A percentile compares a stretch with the other conserved stretches of the same genome.
These are phyloP conservation scores for Heloderma charlesbogerti DNA, from an alignment of 2,113 vertebrate species.

Conservation along the genomic window DNA sequence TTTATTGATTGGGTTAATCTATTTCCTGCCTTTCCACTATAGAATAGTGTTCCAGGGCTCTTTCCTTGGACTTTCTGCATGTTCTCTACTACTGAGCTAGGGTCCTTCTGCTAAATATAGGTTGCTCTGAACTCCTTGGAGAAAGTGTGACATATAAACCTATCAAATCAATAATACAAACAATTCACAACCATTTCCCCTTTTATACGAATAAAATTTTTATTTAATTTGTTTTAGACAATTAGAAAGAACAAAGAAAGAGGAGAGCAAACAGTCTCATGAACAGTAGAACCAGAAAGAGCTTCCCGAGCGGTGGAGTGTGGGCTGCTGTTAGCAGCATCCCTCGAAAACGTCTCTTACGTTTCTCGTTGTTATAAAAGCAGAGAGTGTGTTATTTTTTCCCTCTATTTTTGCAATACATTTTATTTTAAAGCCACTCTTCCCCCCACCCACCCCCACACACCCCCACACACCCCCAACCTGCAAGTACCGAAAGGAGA, in stretches of 20 bases:
- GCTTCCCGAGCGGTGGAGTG: slow-evolving; percentile 53
- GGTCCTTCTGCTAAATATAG: no score
- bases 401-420: slow-evolving; percentile 7
- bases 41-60: neutral
- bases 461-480: neutral
- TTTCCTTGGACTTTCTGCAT: neutral
- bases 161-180: neutral
- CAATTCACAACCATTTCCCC: slow-evolving; percentile 36
- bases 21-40: no score
- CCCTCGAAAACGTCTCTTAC: slow-evolving; percentile 67
- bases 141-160: neutral
- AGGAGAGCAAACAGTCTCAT: slow-evolving; percentile 74
- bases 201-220: slow-evolving; percentile 84
- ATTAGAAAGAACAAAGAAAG: slow-evolving; percentile 85
- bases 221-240: slow-evolving; percentile 80
- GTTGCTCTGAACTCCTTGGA: neutral
- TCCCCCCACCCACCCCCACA: slow-evolving; percentile 9
- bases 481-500: slow-evolving; percentile 32
- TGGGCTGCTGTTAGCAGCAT: slow-evolving; percentile 56
- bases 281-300: slow-evolving; percentile 64
- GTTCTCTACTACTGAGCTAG: neutral
- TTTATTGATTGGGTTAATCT: no score
- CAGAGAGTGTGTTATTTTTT: slow-evolving; percentile 49
- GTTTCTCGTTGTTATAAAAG: slow-evolving; percentile 72
- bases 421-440: slow-evolving; percentile 40